These are phyloP conservation scores for Rhagologus leucostigma DNA, from an alignment of 2,113 vertebrate species.

Conservation along the genomic window DNA sequence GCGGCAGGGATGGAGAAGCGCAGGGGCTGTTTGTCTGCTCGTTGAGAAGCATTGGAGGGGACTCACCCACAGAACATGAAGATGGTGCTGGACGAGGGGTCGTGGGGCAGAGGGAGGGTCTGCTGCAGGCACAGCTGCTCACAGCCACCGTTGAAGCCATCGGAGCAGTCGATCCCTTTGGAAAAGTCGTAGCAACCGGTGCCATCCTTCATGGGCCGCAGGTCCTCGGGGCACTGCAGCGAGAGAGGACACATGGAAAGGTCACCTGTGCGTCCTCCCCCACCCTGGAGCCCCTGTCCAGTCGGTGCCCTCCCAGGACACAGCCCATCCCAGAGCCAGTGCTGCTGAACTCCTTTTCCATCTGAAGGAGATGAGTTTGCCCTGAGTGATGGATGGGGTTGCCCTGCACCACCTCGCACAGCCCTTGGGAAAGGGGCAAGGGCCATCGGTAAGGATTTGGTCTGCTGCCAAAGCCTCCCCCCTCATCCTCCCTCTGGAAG, in stretches of 20 bases:
- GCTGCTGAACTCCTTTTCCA: background rate
- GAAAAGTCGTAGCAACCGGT: slow-evolving; percentile 96
- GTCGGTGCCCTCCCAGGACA: background rate
- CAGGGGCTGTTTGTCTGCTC: rapidly evolving
- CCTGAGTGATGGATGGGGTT: background rate
- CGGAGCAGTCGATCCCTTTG: slow-evolving; percentile 94
- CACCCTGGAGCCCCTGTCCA: rapidly evolving
- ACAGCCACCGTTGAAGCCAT: slow-evolving; percentile 95
- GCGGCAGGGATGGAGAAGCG: background rate
- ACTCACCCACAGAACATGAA: slow-evolving; percentile 99
- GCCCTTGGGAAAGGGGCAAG: background rate
- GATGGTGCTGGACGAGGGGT: slow-evolving; percentile 89
- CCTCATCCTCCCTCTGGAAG: background rate
- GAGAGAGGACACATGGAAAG: background rate
- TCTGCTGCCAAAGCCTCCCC: background rate
- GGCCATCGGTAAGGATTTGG: background rate
- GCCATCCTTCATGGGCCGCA: slow-evolving; percentile 96
- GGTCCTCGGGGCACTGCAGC: slow-evolving; percentile 87
- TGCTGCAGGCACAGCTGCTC: slow-evolving; percentile 98
- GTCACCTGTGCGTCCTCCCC: background rate
- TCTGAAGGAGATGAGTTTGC: background rate
- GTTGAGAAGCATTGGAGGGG: rapidly evolving
- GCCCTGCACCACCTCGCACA: rapidly evolving
- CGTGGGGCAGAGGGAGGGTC: slow-evolving; percentile 85
- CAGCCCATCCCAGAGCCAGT: background rate